Percentiles rank a stretch among this genome's conserved stretches.
These are phyloP conservation scores for Muscidifurax raptorellus DNA, from an alignment of 1,140 invertebrate genomes.

Conservation along the genomic window DNA sequence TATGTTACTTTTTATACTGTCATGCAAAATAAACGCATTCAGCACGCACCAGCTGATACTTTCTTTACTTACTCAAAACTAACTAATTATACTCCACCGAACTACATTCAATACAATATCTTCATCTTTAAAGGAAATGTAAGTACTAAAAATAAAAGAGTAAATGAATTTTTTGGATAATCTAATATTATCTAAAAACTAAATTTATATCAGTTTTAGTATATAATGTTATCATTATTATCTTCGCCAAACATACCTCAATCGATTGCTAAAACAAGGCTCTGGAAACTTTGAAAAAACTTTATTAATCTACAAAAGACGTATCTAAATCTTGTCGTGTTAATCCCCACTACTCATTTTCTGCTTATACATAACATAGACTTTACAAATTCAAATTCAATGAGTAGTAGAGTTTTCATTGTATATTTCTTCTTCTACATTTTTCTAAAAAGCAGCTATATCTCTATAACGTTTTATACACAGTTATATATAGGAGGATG, in stretches of 20 bases:
- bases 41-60: constrained; percentile 19
- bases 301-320: background rate
- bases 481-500: no score
- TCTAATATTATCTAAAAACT: background rate
- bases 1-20: background rate
- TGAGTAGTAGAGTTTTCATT: no score
- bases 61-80: background rate
- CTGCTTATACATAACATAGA: background rate
- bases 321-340: background rate
- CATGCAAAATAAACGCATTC: constrained; percentile 41
- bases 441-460: background rate
- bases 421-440: no score
- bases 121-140: background rate
- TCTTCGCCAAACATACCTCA: background rate
- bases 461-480: background rate
- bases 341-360: background rate
- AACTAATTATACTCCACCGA: background rate
- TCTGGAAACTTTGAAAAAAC: background rate
- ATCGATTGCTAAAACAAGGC: background rate
- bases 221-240: background rate
- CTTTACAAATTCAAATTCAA: no score
- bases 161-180: background rate
- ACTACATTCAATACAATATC: background rate
- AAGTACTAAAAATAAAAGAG: background rate
- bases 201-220: background rate